phyloP scores from a whole-genome alignment of 2,888 invertebrate genomes.

The Polydrusus pterygomalis region DNA sequence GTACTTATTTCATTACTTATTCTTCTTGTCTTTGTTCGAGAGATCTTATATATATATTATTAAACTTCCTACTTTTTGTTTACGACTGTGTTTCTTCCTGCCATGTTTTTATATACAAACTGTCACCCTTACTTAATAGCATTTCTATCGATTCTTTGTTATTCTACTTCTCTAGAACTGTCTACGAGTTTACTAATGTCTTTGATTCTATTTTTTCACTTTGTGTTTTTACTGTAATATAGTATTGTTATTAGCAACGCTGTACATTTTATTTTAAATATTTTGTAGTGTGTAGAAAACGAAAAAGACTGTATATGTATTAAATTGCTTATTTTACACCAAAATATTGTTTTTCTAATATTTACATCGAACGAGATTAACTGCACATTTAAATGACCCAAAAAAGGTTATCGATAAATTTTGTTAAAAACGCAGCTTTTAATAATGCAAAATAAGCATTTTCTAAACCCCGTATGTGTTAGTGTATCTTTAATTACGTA shows the following conservation, averaged over 20 bases:
- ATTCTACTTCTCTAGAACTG: not conserved
- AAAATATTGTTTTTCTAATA: not conserved
- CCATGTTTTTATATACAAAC: too few relatives aligned
- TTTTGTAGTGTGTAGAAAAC: not conserved
- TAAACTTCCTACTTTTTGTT: too few relatives aligned
- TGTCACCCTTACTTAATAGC: not conserved
- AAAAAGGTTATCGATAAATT: too few relatives aligned
- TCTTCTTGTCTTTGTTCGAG: slow-evolving; percentile 6
- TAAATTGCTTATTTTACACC: not conserved
- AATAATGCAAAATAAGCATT: too few relatives aligned
- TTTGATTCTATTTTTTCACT: slow-evolving; percentile 1
- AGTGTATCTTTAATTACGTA: too few relatives aligned
- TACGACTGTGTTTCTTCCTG: too few relatives aligned
- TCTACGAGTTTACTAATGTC: not conserved
- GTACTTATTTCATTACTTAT: not conserved
- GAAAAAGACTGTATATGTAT: slow-evolving; percentile 9
- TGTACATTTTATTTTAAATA: slow-evolving; percentile 13
- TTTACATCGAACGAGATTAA: too few relatives aligned
- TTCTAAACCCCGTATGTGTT: too few relatives aligned
- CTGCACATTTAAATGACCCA: too few relatives aligned
- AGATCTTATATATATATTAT: not conserved
- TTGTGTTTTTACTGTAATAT: slow-evolving; percentile 16
- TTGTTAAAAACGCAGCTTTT: too few relatives aligned
- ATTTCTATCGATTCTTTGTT: not conserved
- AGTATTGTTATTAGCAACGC: slow-evolving; percentile 14